Evolutionary conservation across 2,113 vertebrate genomes (phyloP).

Genomic region (Paramisgurnus dabryanus): DNA sequence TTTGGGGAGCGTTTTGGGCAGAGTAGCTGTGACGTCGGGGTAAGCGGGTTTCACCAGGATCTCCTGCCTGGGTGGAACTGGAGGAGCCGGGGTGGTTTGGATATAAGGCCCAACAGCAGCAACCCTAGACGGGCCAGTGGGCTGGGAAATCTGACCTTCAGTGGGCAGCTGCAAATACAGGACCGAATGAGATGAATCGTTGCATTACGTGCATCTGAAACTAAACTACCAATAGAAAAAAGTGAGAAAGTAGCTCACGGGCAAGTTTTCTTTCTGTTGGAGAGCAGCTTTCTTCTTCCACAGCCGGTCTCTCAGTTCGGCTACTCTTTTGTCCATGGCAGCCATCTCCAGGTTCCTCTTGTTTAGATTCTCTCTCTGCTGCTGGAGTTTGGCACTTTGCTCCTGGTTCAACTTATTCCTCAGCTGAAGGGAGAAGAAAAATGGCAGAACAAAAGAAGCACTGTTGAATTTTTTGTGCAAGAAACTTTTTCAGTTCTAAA

Average conservation of each 20-base stretch:
- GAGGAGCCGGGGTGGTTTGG: conserved; percentile 85
- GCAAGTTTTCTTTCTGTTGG: conserved; percentile 88
- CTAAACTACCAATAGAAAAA: neutral
- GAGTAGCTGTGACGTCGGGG: conserved; percentile 75
- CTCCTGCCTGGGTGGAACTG: conserved; percentile 78
- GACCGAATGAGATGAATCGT: no score
- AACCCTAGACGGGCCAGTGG: conserved; percentile 77
- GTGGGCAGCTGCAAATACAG: conserved; percentile 68
- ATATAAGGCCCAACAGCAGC: conserved; percentile 94
- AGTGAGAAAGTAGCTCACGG: conserved; percentile 70
- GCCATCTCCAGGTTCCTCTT: conserved; percentile 88
- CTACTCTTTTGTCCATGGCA: conserved; percentile 87
- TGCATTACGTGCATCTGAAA: no score
- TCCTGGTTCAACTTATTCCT: conserved; percentile 93
- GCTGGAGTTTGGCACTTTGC: conserved; percentile 87
- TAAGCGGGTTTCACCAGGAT: conserved; percentile 83
- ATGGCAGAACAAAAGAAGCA: conserved; percentile 7
- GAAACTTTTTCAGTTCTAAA: no score
- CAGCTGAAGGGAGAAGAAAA: conserved; percentile 70
- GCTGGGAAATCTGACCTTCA: conserved; percentile 68
- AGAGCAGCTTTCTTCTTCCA: conserved; percentile 95
- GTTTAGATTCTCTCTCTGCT: conserved; percentile 88
- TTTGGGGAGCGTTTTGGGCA: conserved; percentile 69
- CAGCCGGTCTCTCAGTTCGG: conserved; percentile 86
- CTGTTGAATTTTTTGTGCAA: neutral